A percentile compares a stretch with the other conserved stretches of the same genome.
phyloP scores from a whole-genome alignment of 2,888 invertebrate species.

The Drosophila dives region DNA sequence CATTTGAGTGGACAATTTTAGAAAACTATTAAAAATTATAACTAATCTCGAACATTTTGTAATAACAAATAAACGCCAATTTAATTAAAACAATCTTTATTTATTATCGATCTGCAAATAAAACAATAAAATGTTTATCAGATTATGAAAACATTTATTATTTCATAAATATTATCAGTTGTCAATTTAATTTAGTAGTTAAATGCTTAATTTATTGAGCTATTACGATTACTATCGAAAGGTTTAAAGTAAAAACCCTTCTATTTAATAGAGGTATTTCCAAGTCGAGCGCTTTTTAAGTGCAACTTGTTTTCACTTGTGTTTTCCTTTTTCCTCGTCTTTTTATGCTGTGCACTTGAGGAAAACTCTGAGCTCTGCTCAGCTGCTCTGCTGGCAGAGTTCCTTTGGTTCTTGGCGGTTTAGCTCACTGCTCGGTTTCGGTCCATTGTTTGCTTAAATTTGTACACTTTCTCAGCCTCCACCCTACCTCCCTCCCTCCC shows the following conservation, averaged over 20 bases:
- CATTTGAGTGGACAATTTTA: no score
- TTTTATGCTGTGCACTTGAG: constrained; percentile 25
- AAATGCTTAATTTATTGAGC: background rate
- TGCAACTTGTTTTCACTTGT: constrained; percentile 20
- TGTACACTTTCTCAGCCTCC: constrained; percentile 64
- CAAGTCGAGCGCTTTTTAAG: constrained; percentile 4
- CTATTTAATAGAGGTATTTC: constrained; percentile 7
- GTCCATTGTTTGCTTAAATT: constrained; percentile 78
- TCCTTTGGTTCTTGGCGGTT: constrained; percentile 28
- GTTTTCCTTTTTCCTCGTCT: background rate
- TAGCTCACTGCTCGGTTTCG: constrained; percentile 55
- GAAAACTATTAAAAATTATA: background rate
- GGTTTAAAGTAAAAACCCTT: background rate
- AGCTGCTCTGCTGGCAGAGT: constrained; percentile 11
- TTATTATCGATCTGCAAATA: background rate
- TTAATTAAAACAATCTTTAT: background rate
- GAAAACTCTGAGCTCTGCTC: constrained; percentile 20
- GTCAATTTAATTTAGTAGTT: background rate
- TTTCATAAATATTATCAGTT: background rate
- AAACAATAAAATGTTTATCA: background rate
- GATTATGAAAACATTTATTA: no score
- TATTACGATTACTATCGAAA: background rate
- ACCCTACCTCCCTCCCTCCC: background rate
- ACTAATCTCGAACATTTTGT: background rate
- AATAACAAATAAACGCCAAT: background rate